Evolutionary conservation across 2,888 invertebrate species (phyloP).

Genomic region (Hypena proboscidalis): DNA sequence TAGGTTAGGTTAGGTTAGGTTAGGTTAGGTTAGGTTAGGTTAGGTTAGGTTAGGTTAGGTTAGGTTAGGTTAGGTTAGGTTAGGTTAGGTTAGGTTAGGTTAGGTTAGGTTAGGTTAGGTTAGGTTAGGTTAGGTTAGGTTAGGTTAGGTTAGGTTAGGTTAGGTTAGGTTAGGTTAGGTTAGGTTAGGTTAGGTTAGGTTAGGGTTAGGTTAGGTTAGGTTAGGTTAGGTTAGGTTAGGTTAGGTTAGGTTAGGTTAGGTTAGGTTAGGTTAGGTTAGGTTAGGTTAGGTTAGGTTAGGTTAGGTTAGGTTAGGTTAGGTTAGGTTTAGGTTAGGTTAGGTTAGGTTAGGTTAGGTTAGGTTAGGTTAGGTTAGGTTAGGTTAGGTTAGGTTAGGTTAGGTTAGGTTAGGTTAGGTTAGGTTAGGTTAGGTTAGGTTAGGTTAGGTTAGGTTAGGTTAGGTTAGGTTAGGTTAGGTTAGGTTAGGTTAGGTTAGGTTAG

Average conservation of each 20-base stretch:
- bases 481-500: constrained; percentile 22
- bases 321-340: constrained; percentile 13
- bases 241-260: constrained; percentile 16
- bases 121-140: constrained; percentile 30
- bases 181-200: constrained; percentile 27
- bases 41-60: constrained; percentile 25
- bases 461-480: constrained; percentile 21
- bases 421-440: constrained; percentile 17
- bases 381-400: constrained; percentile 19
- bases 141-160: constrained; percentile 32
- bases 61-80: constrained; percentile 26
- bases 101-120: constrained; percentile 33
- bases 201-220: constrained; percentile 26
- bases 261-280: constrained; percentile 24
- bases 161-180: constrained; percentile 30
- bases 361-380: constrained; percentile 19
- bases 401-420: constrained; percentile 15
- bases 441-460: constrained; percentile 23
- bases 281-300: constrained; percentile 23
- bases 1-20: constrained; percentile 22
- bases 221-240: constrained; percentile 20
- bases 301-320: constrained; percentile 18
- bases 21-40: constrained; percentile 24
- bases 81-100: constrained; percentile 28
- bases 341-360: constrained; percentile 19